A percentile compares a stretch with the other conserved stretches of the same genome.
These are phyloP conservation scores for Oreamnos americanus DNA, from an alignment of 2,113 vertebrate species.

Conservation along the genomic window DNA sequence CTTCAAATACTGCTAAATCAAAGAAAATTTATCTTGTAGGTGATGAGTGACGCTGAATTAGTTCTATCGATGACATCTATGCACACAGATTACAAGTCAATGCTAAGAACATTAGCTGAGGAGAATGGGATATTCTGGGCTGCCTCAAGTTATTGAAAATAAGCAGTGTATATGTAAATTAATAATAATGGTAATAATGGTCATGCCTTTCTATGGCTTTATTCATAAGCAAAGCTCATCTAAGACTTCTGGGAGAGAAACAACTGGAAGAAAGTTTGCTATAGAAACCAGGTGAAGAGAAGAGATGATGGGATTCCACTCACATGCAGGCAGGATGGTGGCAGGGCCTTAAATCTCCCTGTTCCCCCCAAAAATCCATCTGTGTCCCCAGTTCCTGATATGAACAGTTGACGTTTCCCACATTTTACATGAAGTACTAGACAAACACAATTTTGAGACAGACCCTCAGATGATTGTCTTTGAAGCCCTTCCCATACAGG, in stretches of 20 bases:
- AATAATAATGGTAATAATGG: not conserved
- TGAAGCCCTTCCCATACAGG: not conserved
- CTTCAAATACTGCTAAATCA: not conserved
- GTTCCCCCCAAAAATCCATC: not conserved
- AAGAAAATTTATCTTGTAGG: not conserved
- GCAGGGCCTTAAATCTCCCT: not conserved
- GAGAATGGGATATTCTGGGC: not conserved
- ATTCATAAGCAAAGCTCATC: not conserved
- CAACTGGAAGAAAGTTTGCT: not conserved
- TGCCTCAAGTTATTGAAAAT: not conserved
- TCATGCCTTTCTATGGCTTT: not conserved
- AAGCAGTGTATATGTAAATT: not conserved
- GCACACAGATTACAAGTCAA: not conserved
- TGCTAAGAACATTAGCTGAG: not conserved
- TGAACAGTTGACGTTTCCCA: not conserved
- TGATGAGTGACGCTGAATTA: not conserved
- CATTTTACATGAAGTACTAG: not conserved
- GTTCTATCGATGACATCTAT: not conserved
- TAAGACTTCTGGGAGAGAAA: not conserved
- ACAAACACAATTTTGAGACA: not conserved
- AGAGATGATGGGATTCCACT: not conserved
- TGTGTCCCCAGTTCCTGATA: not conserved
- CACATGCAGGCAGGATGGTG: not conserved
- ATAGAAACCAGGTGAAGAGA: not conserved
- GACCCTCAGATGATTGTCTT: not conserved